Conservation (phyloP, 2,888 invertebrate species). For the Tholera decimalis region DNA sequence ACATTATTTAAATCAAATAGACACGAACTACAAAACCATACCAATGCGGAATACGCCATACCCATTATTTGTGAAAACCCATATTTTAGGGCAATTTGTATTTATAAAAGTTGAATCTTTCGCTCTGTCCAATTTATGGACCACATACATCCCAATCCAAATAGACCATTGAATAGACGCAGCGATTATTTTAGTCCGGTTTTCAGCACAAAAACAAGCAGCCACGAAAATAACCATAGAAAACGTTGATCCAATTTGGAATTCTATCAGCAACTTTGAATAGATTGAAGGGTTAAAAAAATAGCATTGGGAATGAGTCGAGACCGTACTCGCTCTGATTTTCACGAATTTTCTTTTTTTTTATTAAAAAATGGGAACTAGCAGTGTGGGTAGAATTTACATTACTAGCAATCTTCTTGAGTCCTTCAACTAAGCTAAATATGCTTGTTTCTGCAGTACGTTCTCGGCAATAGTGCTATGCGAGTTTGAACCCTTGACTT, state of each 20-base stretch:
- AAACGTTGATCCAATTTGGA: conserved; percentile 54
- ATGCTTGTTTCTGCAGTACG: no score
- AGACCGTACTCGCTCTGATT: conserved; percentile 35
- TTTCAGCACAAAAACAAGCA: conserved; percentile 28
- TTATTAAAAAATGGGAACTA: no score
- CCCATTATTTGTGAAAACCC: conserved; percentile 6
- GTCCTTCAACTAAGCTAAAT: no score
- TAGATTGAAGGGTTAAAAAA: conserved; percentile 29
- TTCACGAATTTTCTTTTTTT: conserved; percentile 8
- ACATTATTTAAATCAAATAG: conserved; percentile 31
- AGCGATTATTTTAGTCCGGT: conserved; percentile 47
- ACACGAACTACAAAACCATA: background rate
- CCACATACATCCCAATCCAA: conserved; percentile 14
- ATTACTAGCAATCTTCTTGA: no score
- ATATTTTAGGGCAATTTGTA: conserved; percentile 24
- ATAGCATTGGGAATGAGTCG: conserved; percentile 8
- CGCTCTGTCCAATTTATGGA: conserved; percentile 26
- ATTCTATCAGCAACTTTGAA: conserved; percentile 55
- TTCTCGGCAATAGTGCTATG: no score
- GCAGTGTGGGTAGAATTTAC: no score
- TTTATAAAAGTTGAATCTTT: conserved; percentile 23
- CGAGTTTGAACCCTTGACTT: no score
- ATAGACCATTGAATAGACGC: conserved; percentile 19
- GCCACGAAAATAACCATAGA: conserved; percentile 34
- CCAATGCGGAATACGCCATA: background rate